Conservation (phyloP, 2,113 vertebrate genomes). For the Chaenogobius annularis region DNA sequence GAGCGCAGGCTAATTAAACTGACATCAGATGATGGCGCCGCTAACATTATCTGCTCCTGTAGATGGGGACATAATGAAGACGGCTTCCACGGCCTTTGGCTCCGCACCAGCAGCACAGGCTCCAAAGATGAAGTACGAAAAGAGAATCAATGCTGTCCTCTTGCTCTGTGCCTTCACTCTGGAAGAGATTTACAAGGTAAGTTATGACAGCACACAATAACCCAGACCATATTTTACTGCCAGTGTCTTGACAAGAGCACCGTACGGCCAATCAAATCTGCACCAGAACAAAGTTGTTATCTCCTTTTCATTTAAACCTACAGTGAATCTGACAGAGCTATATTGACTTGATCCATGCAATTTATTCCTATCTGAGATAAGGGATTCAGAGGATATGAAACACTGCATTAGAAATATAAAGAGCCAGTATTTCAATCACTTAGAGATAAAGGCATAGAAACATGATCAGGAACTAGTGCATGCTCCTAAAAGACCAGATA, state of each 20-base stretch:
- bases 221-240: conserved; percentile 64
- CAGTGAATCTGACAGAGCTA: conserved; percentile 44
- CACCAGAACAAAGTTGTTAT: conserved; percentile 51
- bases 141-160: conserved; percentile 63
- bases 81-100: conserved; percentile 64
- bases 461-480: conserved; percentile 37
- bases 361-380: conserved; percentile 63
- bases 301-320: conserved; percentile 14
- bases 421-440: conserved; percentile 54
- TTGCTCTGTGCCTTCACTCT: conserved; percentile 57
- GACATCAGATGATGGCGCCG: conserved; percentile 43
- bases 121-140: conserved; percentile 58
- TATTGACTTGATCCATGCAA: conserved; percentile 52
- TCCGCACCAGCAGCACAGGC: conserved; percentile 45
- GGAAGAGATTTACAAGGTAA: conserved; percentile 68
- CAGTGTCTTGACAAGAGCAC: conserved; percentile 54
- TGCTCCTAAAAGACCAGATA: conserved; percentile 40
- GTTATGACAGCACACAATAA: conserved; percentile 73
- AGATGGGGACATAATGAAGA: conserved; percentile 54
- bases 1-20: conserved; percentile 54
- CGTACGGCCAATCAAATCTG: conserved; percentile 58
- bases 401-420: conserved; percentile 62
- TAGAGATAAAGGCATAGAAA: conserved; percentile 40
- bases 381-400: conserved; percentile 44
- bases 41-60: conserved; percentile 24